Evolutionary conservation across 2,888 invertebrate genomes (phyloP), one percentile per base, ranked within the genome.

Genomic region (Odiellus spinosus): DNA sequence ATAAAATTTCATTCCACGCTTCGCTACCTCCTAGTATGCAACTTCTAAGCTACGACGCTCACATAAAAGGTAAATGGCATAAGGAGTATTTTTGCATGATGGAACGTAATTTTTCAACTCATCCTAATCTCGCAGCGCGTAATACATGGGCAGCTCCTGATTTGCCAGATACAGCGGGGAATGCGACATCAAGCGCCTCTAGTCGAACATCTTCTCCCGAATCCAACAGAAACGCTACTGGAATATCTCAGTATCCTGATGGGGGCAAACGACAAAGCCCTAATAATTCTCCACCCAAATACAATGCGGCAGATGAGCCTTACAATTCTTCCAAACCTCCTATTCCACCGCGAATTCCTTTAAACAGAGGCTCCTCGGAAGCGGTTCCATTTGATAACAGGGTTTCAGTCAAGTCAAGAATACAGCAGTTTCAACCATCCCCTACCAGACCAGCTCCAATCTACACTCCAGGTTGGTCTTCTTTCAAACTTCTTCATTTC

Each of bases 1-100:
- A 80, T 61, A 91, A 90, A 70, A 79, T 96, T 56, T 76, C 80
- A 46, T 93, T 91, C 76, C 90, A 91, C 67, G 93, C 96, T 12
- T 75, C 76, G 59, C 72, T 93, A 53, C 86, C 88, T 12, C 93
- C 93, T 12, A 82, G 80, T 64, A 74, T 86, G 62, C 90, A 90
- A 65, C 72, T 90, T 33, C 72, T 86, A 45, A 83, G 85, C 56
- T 87, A 87, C 64, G 80, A 82, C 58, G 49, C 50, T 20, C 48
- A 51, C 32, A 53, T 53, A 18, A 51, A 47, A 26, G 26, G 26
- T 26, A 26, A 26, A 8, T 4, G 26, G 4, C 5, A 6, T 26
- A 4, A 4, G 4, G 8, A 26, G 5, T 4, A 6, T 26, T 4
- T 26, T 26, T 26, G 26, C 26, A 26, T 26, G 26, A n/a, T n/a